These are phyloP conservation scores for Saguinus imperator DNA, from an alignment of 2,113 vertebrate species.

Conservation along the genomic window DNA sequence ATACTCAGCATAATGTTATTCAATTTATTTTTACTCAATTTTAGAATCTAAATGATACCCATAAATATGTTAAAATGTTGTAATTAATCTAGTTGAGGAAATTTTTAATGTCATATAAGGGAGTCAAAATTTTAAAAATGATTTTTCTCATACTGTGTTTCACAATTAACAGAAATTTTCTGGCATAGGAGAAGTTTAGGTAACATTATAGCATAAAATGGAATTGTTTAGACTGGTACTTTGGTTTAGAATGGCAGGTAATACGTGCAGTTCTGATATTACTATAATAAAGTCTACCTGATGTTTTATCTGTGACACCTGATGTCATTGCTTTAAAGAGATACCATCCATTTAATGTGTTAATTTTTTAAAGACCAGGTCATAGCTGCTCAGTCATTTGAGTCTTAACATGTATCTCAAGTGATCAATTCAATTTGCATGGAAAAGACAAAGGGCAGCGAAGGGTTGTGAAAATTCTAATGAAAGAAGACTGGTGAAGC, in stretches of 20 bases:
- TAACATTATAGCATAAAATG: neutral
- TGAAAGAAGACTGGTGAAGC: neutral
- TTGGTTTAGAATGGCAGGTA: neutral
- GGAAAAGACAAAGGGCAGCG: neutral
- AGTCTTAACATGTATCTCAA: neutral
- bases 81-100: constrained; percentile 30
- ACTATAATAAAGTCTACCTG: neutral
- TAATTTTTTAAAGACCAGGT: constrained; percentile 25
- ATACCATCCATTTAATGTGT: neutral
- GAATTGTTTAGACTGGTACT: neutral
- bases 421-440: neutral
- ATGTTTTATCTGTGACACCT: neutral
- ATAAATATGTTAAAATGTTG: constrained; percentile 31
- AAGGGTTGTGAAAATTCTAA: neutral
- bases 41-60: constrained; percentile 10
- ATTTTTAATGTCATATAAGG: neutral
- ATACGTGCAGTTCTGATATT: neutral
- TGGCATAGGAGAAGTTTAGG: neutral
- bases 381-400: neutral
- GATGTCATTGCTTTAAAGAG: neutral
- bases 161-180: neutral
- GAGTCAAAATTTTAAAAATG: neutral
- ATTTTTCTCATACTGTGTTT: neutral
- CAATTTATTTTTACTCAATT: neutral
- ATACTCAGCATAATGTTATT: neutral